Evolutionary conservation across 2,113 vertebrate genomes (phyloP).

Genomic region (Callorhinus ursinus): DNA sequence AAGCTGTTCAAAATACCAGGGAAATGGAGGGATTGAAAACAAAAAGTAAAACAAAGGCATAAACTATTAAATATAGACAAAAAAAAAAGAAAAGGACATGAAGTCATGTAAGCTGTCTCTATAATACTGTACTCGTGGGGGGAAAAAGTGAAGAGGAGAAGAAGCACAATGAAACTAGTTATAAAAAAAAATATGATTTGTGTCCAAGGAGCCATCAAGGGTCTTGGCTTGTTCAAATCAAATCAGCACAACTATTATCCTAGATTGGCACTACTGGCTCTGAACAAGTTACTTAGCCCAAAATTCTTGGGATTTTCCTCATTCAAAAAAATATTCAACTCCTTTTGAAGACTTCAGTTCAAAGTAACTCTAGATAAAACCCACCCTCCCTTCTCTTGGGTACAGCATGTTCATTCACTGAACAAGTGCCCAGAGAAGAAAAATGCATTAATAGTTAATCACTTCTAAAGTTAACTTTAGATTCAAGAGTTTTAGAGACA

Average conservation of each 20-base stretch:
- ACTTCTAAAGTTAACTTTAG: not conserved
- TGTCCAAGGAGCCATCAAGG: not conserved
- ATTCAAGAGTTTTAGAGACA: not conserved
- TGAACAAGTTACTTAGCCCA: not conserved
- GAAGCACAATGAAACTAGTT: not conserved
- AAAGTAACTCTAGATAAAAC: not conserved
- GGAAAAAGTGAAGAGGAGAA: not conserved
- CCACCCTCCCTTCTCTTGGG: not conserved
- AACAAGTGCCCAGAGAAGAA: not conserved
- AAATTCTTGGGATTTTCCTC: slow-evolving; percentile 22
- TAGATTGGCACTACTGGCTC: not conserved
- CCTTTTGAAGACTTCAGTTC: slow-evolving; percentile 25
- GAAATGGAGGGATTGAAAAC: not conserved
- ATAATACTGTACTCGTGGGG: not conserved
- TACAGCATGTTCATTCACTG: not conserved
- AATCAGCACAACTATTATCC: not conserved
- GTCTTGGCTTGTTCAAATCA: not conserved
- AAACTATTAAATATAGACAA: not conserved
- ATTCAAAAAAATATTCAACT: not conserved
- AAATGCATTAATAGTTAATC: not conserved
- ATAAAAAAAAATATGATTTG: not conserved
- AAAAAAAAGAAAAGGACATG: not conserved
- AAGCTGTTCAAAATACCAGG: not conserved
- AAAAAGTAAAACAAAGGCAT: not conserved
- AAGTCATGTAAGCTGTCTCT: not conserved